These are phyloP conservation scores for Hystrix brachyura DNA, from an alignment of 2,113 vertebrate genomes.

Conservation along the genomic window DNA sequence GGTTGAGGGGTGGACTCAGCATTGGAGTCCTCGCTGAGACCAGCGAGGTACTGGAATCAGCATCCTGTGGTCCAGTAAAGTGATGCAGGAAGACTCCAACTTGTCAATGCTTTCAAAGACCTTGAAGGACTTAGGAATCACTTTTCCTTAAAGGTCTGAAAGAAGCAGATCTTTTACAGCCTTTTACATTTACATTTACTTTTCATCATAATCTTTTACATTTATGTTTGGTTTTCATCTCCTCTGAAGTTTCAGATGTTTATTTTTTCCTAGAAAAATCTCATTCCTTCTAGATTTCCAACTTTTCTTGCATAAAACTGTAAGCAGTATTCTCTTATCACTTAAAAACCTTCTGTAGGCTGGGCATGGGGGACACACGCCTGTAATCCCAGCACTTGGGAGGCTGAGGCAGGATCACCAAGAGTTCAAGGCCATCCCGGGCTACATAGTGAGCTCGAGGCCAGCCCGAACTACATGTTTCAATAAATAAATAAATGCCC, in stretches of 20 bases:
- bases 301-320: slow-evolving; percentile 3
- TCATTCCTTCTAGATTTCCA: slow-evolving; percentile 35
- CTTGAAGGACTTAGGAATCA: slow-evolving; percentile 27
- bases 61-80: not conserved
- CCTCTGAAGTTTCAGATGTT: not conserved
- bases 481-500: too few relatives aligned
- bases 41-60: not conserved
- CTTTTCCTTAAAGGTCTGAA: not conserved
- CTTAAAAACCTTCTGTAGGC: not conserved
- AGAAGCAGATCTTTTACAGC: not conserved
- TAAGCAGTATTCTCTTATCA: not conserved
- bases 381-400: too few relatives aligned
- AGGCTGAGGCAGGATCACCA: too few relatives aligned
- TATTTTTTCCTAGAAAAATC: slow-evolving; percentile 44
- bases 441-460: too few relatives aligned
- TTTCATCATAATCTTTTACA: not conserved
- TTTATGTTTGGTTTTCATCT: not conserved
- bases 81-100: not conserved
- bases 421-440: too few relatives aligned
- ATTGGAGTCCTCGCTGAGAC: not conserved
- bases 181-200: not conserved
- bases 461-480: too few relatives aligned
- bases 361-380: too few relatives aligned
- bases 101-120: not conserved
- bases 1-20: not conserved